Conservation (phyloP, 1,140 invertebrate species). For the Anadara kagoshimensis region DNA sequence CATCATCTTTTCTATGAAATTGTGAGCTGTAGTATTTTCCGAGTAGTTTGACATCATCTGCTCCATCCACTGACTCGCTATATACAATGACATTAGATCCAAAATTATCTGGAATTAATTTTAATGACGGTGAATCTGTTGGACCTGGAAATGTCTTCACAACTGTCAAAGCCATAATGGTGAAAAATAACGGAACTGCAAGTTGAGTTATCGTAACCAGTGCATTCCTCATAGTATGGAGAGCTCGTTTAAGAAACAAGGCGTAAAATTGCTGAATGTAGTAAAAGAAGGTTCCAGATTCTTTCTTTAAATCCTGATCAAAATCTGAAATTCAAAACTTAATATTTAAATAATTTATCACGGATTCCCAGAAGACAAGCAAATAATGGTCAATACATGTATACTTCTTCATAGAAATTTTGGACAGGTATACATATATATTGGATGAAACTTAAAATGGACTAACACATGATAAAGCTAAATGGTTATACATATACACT, state of each 20-base stretch:
- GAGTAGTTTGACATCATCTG: conserved; percentile 8
- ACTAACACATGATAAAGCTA: too few relatives aligned
- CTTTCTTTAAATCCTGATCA: conserved; percentile 13
- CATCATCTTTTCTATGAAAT: conserved; percentile 38
- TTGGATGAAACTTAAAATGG: too few relatives aligned
- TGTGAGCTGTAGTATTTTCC: conserved; percentile 44
- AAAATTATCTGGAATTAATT: conserved; percentile 59
- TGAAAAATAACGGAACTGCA: conserved; percentile 71
- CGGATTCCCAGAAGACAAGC: too few relatives aligned
- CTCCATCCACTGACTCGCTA: conserved; percentile 6
- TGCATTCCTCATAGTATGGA: conserved; percentile 71
- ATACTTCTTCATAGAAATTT: too few relatives aligned
- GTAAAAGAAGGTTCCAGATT: conserved; percentile 29
- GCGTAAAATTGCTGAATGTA: conserved; percentile 71
- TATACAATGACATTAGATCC: conserved; percentile 61
- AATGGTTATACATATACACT: too few relatives aligned
- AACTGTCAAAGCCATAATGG: conserved; percentile 69
- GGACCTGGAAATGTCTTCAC: conserved; percentile 70
- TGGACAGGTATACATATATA: too few relatives aligned
- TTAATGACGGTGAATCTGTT: conserved; percentile 63
- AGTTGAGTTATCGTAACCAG: conserved; percentile 69
- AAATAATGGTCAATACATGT: too few relatives aligned
- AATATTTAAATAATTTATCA: too few relatives aligned
- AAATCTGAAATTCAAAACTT: conserved; percentile 20
- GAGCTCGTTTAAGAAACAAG: conserved; percentile 72